Base-by-base conservation (phyloP, 2,797 vertebrate genomes). In the Falco biarmicus region DNA sequence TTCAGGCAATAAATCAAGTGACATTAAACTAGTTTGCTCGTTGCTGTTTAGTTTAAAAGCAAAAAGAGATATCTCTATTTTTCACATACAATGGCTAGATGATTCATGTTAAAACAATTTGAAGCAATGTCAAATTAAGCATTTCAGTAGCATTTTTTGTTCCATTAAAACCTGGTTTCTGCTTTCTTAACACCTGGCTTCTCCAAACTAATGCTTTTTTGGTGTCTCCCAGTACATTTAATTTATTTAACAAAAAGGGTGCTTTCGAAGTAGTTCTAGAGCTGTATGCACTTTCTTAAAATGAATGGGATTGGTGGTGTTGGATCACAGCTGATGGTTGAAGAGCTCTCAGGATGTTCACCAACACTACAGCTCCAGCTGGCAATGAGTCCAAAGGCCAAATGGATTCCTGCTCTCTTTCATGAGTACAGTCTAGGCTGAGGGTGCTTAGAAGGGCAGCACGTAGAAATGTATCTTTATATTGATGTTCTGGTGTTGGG, bases 1-100 rank as follows among this genome's bases (percentile, higher is more conserved):
- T 89, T 94, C 41, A 71, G 50, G 56, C 82, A 94, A 89, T 93
- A 96, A 92, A 93, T 93, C 80, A 91, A 93, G 84, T 78, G 31
- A 47, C 51, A 80, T 84, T 76, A 89, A 90, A 45, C 65, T 70
- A 81, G 75, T 93, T 94, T 93, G 68, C 41, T 86, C 60, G 86
- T 95, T 53, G 25, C 56, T 73, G 25, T 96, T 92, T 76, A 37
- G 1, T 79, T 90, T 81, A 70, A 80, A 74, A 75, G 56, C 20
- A 69, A 70, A 64, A 87, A 76, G 28, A 53, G 15, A 34, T 18
- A 47, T 48, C 26, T 64, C 24, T 81, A 16, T 7, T 86, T 80
- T 75, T 89, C 48, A 39, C 32, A 26, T 47, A 73, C 31, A 60
- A 53, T 91, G 37, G 48, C 26, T 75, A 13, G 50, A 61, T 89